Evolutionary conservation across 2,797 vertebrate genomes (phyloP).

Genomic region (Urophycis tenuis): DNA sequence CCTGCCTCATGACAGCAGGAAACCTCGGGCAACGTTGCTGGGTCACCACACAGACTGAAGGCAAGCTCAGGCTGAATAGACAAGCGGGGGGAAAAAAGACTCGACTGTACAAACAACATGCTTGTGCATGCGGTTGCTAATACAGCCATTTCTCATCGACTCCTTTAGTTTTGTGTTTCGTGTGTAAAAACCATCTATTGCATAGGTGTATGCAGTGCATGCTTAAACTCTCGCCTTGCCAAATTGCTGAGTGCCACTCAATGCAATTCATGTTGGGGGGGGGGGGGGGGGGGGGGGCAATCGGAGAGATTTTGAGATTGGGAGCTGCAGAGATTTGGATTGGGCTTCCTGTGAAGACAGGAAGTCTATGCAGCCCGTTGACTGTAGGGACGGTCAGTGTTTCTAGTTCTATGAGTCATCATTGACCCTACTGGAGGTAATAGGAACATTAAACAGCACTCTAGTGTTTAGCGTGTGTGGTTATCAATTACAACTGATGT

Average conservation of each 20-base stretch:
- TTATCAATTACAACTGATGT: slow-evolving; percentile 21
- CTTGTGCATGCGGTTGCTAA: not conserved
- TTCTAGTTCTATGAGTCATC: not conserved
- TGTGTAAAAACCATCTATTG: not conserved
- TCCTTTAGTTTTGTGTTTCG: not conserved
- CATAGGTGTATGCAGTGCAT: not conserved
- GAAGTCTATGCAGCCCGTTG: not conserved
- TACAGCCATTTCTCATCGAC: not conserved
- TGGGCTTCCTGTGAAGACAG: not conserved
- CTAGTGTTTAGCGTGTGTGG: slow-evolving; percentile 51
- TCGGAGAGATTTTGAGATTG: not conserved
- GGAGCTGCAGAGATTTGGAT: not conserved
- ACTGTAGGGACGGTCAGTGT: not conserved
- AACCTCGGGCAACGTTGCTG: not conserved
- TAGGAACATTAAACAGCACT: slow-evolving; percentile 33
- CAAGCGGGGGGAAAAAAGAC: not conserved
- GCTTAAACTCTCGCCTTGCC: not conserved
- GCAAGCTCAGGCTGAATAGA: not conserved
- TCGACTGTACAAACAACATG: not conserved
- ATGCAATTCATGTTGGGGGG: not conserved
- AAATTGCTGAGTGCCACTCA: not conserved
- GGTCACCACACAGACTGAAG: not conserved
- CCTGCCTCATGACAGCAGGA: not conserved
- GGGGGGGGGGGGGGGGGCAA: too few species aligned
- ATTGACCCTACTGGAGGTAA: not conserved